phyloP scores from a whole-genome alignment of 2,888 invertebrate species.

The Escarpia spicata region DNA sequence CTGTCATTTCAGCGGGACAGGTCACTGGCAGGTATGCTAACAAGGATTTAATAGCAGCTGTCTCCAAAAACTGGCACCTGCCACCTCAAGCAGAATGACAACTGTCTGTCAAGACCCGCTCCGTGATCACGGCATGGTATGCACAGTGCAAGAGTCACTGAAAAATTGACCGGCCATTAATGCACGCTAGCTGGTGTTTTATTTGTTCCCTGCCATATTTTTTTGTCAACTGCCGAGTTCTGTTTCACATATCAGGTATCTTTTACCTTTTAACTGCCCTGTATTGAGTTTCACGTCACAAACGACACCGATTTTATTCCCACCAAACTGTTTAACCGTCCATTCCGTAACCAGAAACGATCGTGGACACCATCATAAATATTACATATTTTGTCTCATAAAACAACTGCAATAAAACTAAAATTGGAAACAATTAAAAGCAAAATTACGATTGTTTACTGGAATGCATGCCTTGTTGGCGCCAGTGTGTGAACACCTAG shows the following conservation, averaged over 20 bases:
- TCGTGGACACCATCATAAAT: background rate
- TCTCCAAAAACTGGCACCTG: slow-evolving; percentile 12
- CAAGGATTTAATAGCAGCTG: slow-evolving; percentile 6
- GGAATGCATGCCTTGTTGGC: background rate
- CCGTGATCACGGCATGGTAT: background rate
- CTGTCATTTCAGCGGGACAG: slow-evolving; percentile 14
- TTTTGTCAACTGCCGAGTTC: background rate
- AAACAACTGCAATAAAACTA: background rate
- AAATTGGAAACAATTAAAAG: background rate
- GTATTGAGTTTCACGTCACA: background rate
- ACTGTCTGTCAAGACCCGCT: background rate
- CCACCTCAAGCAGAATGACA: background rate
- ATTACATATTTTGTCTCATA: background rate
- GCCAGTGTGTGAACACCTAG: background rate
- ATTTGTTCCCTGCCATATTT: slow-evolving; percentile 6
- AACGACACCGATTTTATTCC: background rate
- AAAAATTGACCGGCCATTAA: background rate
- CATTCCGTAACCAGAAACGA: background rate
- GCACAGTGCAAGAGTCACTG: background rate
- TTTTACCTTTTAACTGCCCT: background rate
- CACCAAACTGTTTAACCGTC: background rate
- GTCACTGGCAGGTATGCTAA: slow-evolving; percentile 10
- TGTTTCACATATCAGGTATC: background rate
- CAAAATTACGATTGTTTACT: background rate
- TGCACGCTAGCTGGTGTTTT: background rate